Conservation (phyloP, 2,797 vertebrate genomes). For the Phoxinus dragarum region DNA sequence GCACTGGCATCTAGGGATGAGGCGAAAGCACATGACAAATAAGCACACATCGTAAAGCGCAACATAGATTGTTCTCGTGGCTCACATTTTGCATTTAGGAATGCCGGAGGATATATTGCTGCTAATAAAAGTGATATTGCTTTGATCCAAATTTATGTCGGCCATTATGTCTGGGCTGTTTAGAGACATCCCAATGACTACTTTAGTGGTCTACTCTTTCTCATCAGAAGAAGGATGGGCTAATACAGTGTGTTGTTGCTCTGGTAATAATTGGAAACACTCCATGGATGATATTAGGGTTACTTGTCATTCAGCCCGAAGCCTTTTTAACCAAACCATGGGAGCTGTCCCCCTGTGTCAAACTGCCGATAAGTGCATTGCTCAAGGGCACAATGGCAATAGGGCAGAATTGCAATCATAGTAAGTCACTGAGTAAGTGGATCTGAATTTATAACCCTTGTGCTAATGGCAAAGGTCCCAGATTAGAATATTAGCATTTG, state of each 20-base stretch:
- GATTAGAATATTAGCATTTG: constrained; percentile 14
- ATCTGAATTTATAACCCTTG: constrained; percentile 28
- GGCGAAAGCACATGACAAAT: constrained; percentile 33
- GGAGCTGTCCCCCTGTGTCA: not conserved
- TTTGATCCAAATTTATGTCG: constrained; percentile 36
- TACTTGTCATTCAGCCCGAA: constrained; percentile 36
- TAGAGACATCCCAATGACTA: constrained; percentile 5
- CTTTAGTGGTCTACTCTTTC: constrained; percentile 9
- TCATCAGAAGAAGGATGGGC: constrained; percentile 25
- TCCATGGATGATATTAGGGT: constrained; percentile 26
- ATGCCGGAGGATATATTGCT: constrained; percentile 19
- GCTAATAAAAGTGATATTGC: constrained; percentile 29
- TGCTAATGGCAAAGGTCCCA: constrained; percentile 14
- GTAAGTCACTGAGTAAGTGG: constrained; percentile 11
- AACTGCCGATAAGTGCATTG: not conserved
- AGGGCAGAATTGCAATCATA: constrained; percentile 24
- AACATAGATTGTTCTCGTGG: constrained; percentile 34
- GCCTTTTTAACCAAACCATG: not conserved
- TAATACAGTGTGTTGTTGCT: constrained; percentile 1
- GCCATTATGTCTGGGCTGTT: constrained; percentile 16
- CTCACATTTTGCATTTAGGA: constrained; percentile 22
- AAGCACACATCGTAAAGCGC: constrained; percentile 1
- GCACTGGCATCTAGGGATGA: constrained; percentile 11
- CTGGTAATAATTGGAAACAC: constrained; percentile 23
- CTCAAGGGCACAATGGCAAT: not conserved